Conservation (phyloP, 2,797 vertebrate species). For the Valencia hispanica region DNA sequence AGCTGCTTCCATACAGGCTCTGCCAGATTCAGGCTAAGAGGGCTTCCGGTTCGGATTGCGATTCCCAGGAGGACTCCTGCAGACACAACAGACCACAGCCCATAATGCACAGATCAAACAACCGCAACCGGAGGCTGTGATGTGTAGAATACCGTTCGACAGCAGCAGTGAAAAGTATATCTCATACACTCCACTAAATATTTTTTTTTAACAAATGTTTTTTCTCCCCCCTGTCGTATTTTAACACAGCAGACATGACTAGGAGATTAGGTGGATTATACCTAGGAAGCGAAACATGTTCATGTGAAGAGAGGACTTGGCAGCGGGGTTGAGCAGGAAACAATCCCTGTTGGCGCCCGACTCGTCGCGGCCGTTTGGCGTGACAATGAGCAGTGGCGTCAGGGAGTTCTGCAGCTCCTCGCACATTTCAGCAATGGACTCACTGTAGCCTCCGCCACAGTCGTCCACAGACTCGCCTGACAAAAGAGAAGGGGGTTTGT, state of each 20-base stretch:
- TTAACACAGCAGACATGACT: conserved; percentile 35
- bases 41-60: conserved; percentile 96
- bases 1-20: conserved; percentile 99
- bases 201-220: neutral
- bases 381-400: conserved; percentile 96
- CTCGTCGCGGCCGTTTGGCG: conserved; percentile 96
- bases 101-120: conserved; percentile 30
- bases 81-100: conserved; percentile 39
- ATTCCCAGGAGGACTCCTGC: conserved; percentile 95
- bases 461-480: conserved; percentile 98
- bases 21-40: conserved; percentile 95
- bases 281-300: conserved; percentile 99
- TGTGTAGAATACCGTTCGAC: neutral
- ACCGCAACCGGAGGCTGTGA: neutral
- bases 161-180: neutral
- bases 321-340: conserved; percentile 93
- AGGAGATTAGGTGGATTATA: conserved; percentile 75
- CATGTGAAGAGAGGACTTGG: conserved; percentile 92
- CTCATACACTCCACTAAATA: too few relatives aligned
- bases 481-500: neutral
- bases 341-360: conserved; percentile 99
- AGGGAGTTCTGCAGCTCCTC: conserved; percentile 98
- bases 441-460: conserved; percentile 97
- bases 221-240: conserved; percentile 40
- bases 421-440: conserved; percentile 99